A percentile compares a stretch with the other conserved stretches of the same genome.
Evolutionary conservation across 2,113 vertebrate genomes (phyloP).

Genomic region (Marcusenius ussheri): DNA sequence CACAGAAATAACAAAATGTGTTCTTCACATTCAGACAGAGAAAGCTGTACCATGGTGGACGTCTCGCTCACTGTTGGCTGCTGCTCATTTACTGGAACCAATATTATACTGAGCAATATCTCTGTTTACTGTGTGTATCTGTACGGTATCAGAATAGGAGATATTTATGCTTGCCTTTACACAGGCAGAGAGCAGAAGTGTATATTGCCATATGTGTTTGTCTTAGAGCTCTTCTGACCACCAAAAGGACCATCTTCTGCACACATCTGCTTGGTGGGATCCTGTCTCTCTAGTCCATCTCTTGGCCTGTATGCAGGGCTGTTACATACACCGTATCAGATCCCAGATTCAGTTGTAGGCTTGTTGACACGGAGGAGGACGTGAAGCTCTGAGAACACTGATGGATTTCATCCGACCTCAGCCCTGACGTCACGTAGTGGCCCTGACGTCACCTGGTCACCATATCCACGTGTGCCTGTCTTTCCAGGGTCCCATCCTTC

Average conservation of each 20-base stretch:
- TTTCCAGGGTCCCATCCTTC: not conserved
- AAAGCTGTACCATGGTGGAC: no score
- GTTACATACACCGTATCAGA: not conserved
- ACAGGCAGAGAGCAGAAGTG: not conserved
- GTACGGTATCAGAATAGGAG: not conserved
- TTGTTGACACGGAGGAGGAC: not conserved
- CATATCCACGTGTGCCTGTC: not conserved
- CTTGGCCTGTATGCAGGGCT: not conserved
- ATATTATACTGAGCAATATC: not conserved
- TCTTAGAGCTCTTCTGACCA: not conserved
- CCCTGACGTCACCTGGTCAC: not conserved
- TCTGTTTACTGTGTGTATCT: not conserved
- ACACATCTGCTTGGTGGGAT: not conserved
- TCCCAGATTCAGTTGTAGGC: not conserved
- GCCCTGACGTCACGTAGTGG: not conserved
- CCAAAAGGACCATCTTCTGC: not conserved
- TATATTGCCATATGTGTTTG: not conserved
- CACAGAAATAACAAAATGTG: not conserved
- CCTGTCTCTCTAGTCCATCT: not conserved
- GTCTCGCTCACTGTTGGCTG: not conserved
- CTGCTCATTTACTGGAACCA: not conserved
- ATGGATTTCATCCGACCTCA: not conserved
- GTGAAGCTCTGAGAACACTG: not conserved
- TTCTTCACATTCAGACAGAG: not conserved
- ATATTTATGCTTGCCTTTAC: not conserved